A percentile compares a stretch with the other conserved stretches of the same genome.
Conservation (phyloP, 2,888 invertebrate species). For the Tromatobia lineatoria region DNA sequence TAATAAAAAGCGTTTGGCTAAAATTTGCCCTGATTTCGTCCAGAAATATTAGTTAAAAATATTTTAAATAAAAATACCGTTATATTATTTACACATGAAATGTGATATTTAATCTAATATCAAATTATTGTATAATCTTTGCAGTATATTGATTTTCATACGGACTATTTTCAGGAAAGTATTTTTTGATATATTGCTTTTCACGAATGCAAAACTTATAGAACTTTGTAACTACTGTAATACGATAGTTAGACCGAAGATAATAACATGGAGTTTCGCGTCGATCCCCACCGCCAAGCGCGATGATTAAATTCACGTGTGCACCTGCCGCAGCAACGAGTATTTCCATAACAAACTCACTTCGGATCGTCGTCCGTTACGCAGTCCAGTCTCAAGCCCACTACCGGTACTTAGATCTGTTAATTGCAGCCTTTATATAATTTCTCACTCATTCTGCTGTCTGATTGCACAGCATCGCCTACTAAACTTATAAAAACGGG, state of each 20-base stretch:
- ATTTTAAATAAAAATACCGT: too few relatives aligned
- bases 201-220: too few relatives aligned
- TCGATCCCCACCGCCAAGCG: slow-evolving; percentile 36
- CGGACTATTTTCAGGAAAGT: too few relatives aligned
- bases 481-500: neutral
- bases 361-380: slow-evolving; percentile 37
- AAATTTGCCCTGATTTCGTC: too few relatives aligned
- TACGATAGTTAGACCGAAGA: neutral
- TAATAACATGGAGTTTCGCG: neutral
- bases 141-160: too few relatives aligned
- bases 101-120: too few relatives aligned
- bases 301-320: slow-evolving; percentile 47
- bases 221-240: neutral
- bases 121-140: too few relatives aligned
- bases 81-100: too few relatives aligned
- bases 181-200: too few relatives aligned
- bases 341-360: slow-evolving; percentile 68
- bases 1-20: too few relatives aligned
- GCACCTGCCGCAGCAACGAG: slow-evolving; percentile 83
- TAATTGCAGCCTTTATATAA: slow-evolving; percentile 40
- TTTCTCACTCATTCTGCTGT: slow-evolving; percentile 8
- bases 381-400: slow-evolving; percentile 32
- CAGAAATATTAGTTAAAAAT: too few relatives aligned
- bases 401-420: slow-evolving; percentile 28
- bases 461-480: neutral